These are phyloP conservation scores for Redunca redunca DNA, from an alignment of 2,113 vertebrate genomes.

Conservation along the genomic window DNA sequence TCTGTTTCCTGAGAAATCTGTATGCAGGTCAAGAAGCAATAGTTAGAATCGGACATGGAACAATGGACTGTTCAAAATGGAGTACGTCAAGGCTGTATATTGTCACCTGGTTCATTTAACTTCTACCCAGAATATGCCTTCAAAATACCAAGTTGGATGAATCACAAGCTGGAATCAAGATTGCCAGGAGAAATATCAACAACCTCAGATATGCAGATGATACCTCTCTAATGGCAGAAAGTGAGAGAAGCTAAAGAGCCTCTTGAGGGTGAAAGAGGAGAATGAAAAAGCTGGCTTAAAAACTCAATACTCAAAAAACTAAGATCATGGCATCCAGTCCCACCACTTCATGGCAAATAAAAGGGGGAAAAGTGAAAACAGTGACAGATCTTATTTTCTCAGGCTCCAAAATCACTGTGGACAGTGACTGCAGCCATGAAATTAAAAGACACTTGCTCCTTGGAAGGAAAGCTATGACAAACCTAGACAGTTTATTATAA, in stretches of 20 bases:
- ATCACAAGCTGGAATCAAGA: neutral
- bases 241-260: neutral
- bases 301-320: neutral
- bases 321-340: neutral
- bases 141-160: neutral
- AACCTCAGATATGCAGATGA: neutral
- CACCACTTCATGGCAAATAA: neutral
- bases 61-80: neutral
- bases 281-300: neutral
- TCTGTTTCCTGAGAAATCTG: neutral
- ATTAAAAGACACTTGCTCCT: neutral
- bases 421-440: neutral
- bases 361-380: neutral
- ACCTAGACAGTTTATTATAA: neutral
- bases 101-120: neutral
- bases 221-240: neutral
- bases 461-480: neutral
- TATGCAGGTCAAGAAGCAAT: neutral
- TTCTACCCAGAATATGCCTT: neutral
- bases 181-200: neutral
- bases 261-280: neutral
- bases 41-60: neutral
- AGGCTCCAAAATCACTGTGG: neutral
- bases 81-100: neutral
- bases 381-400: neutral